phyloP scores from a whole-genome alignment of 2,888 invertebrate species.

The Heteropelma amictum region DNA sequence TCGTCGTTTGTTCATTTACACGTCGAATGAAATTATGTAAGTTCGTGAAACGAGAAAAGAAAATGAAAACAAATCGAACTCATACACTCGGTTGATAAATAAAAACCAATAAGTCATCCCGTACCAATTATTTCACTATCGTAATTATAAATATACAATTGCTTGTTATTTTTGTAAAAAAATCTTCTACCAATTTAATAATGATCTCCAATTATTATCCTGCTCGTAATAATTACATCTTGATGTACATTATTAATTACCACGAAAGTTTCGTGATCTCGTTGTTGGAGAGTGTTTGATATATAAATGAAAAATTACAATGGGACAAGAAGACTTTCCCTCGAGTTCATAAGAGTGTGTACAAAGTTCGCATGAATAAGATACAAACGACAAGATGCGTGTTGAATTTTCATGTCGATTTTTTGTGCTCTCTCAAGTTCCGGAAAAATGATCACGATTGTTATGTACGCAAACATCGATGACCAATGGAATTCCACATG shows the following conservation, averaged over 20 bases:
- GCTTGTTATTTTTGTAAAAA: too few relatives aligned
- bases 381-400: not conserved
- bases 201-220: not conserved
- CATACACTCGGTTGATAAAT: too few relatives aligned
- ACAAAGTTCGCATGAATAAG: not conserved
- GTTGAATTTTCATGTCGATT: not conserved
- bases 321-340: constrained; percentile 40
- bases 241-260: constrained; percentile 29
- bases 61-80: too few relatives aligned
- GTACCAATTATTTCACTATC: too few relatives aligned
- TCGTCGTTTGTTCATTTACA: too few relatives aligned
- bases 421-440: not conserved
- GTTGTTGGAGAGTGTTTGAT: constrained; percentile 5
- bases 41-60: too few relatives aligned
- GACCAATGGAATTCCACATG: too few relatives aligned
- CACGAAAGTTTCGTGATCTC: constrained; percentile 30
- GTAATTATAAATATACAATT: too few relatives aligned
- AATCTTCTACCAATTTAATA: not conserved
- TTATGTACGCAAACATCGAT: too few relatives aligned
- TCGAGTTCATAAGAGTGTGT: not conserved
- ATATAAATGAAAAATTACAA: constrained; percentile 20
- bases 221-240: not conserved
- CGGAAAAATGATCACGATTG: too few relatives aligned
- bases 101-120: too few relatives aligned
- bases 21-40: too few relatives aligned